These are phyloP conservation scores for Halocynthia roretzi DNA, from an alignment of 23 tunicate species.

Conservation along the genomic window DNA sequence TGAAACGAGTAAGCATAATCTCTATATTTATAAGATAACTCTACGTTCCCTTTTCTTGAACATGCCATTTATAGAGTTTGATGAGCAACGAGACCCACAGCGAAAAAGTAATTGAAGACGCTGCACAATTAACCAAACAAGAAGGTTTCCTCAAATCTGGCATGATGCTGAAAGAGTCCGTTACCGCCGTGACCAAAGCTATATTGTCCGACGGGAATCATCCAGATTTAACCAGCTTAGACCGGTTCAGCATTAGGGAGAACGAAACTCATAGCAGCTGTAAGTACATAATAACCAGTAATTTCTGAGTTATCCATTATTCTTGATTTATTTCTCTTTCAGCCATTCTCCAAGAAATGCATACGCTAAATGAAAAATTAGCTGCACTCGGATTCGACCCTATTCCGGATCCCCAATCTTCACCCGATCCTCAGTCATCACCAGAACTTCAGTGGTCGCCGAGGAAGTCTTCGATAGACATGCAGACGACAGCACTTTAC, in stretches of 20 bases:
- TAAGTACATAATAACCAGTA: no score
- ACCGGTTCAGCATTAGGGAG: conserved; percentile 34
- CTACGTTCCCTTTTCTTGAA: no score
- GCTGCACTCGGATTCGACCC: conserved; percentile 49
- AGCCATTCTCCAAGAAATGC: conserved; percentile 57
- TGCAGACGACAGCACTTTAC: no score
- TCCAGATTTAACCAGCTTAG: conserved; percentile 41
- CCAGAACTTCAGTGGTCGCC: no score
- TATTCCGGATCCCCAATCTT: background rate
- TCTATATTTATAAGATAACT: background rate
- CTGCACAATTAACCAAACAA: conserved; percentile 35
- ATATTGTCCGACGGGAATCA: conserved; percentile 28
- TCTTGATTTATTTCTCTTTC: background rate
- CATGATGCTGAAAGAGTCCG: conserved; percentile 13
- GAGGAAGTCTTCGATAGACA: no score
- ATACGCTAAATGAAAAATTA: conserved; percentile 35
- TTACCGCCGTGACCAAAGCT: conserved; percentile 16
- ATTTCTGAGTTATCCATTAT: no score
- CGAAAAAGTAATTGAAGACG: conserved; percentile 53
- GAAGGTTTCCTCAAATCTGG: conserved; percentile 40
- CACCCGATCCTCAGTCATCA: no score
- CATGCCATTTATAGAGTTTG: no score
- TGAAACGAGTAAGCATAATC: conserved; percentile 31
- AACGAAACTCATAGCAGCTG: background rate
- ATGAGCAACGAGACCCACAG: conserved; percentile 9